Evolutionary conservation across 1,140 invertebrate genomes (phyloP).

Genomic region (Micrasema minimum): DNA sequence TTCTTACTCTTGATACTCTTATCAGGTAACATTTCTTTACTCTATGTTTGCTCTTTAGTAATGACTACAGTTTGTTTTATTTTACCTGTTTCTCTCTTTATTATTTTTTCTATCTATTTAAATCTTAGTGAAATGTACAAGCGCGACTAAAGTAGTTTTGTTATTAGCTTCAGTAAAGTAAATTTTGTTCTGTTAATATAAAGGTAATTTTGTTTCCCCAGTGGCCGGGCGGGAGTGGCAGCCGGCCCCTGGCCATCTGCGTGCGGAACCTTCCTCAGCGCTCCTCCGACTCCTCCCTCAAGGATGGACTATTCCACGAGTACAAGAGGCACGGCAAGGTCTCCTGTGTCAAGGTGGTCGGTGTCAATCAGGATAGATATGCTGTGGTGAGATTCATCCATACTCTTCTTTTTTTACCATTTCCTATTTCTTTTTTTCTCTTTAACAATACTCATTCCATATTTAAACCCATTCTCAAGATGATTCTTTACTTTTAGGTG

Average conservation of each 20-base stretch:
- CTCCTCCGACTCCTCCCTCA: conserved; percentile 92
- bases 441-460: no score
- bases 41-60: conserved; percentile 7
- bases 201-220: conserved; percentile 29
- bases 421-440: no score
- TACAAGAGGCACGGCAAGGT: conserved; percentile 99
- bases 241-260: conserved; percentile 84
- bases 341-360: conserved; percentile 91
- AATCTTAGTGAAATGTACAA: not conserved
- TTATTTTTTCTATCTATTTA: conserved; percentile 1
- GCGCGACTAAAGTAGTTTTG: conserved; percentile 10
- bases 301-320: conserved; percentile 97
- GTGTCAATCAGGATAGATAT: conserved; percentile 83
- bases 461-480: no score
- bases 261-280: conserved; percentile 89
- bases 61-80: conserved; percentile 4
- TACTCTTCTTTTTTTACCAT: no score
- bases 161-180: conserved; percentile 27
- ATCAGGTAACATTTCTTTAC: conserved; percentile 12
- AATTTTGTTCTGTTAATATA: conserved; percentile 26
- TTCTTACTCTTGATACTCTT: conserved; percentile 15
- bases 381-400: conserved; percentile 72
- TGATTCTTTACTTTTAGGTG: conserved; percentile 50
- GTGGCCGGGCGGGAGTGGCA: conserved; percentile 55
- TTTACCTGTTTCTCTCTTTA: not conserved